Conservation (phyloP, 2,888 invertebrate species). For the Polyommatus icarus region DNA sequence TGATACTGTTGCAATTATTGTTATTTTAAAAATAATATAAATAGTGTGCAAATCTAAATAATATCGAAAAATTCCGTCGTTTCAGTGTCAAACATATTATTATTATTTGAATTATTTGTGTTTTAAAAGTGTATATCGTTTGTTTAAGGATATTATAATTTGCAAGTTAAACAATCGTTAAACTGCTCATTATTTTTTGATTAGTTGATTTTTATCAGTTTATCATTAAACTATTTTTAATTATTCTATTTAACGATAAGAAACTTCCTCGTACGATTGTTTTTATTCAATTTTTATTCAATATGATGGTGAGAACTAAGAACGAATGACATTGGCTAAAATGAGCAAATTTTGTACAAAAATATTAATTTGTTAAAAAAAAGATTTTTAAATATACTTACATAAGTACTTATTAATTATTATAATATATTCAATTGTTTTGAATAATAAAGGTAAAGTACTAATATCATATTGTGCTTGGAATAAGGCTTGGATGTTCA, state of each 20-base stretch:
- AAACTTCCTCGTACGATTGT: slow-evolving; percentile 5
- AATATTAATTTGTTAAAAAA: not conserved
- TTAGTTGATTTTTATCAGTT: not conserved
- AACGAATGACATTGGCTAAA: slow-evolving; percentile 7
- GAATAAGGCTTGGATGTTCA: too few relatives aligned
- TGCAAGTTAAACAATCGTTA: not conserved
- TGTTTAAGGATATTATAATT: not conserved
- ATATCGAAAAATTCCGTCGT: too few relatives aligned
- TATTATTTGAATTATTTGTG: too few relatives aligned
- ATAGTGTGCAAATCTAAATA: too few relatives aligned
- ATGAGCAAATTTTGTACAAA: not conserved
- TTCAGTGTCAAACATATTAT: too few relatives aligned
- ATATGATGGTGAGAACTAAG: not conserved
- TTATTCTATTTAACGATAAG: slow-evolving; percentile 8
- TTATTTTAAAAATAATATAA: too few relatives aligned
- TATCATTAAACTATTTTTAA: slow-evolving; percentile 7
- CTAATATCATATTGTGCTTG: too few relatives aligned
- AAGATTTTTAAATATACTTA: not conserved
- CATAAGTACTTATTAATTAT: too few relatives aligned
- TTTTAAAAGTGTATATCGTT: not conserved
- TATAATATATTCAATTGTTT: not conserved
- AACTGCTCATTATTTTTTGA: slow-evolving; percentile 3
- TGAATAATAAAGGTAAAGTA: too few relatives aligned
- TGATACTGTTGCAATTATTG: too few relatives aligned
- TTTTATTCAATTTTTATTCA: not conserved